phyloP scores from a whole-genome alignment of 2,113 vertebrate genomes.

The Pongo pygmaeus region DNA sequence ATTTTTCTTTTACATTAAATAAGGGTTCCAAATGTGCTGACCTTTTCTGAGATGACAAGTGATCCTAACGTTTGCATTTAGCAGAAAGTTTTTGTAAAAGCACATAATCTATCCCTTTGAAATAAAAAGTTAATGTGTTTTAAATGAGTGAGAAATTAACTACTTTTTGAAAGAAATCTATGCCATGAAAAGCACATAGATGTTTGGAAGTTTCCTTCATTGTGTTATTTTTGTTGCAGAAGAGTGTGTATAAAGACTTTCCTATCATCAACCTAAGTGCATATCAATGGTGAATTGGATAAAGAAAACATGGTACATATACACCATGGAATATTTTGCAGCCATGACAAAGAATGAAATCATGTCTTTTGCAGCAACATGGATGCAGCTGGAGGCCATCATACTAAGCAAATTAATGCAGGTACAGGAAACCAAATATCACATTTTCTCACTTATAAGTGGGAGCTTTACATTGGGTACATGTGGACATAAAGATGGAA shows the following conservation, averaged over 20 bases:
- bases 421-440: too few species aligned
- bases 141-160: neutral
- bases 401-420: too few species aligned
- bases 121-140: neutral
- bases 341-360: too few species aligned
- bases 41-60: neutral
- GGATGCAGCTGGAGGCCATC: too few species aligned
- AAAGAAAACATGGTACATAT: too few species aligned
- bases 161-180: conserved; percentile 3
- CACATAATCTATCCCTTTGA: neutral
- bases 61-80: neutral
- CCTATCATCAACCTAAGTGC: too few species aligned
- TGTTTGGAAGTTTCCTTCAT: neutral
- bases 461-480: too few species aligned
- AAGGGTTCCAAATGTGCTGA: neutral
- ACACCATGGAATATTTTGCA: too few species aligned
- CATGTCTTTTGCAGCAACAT: too few species aligned
- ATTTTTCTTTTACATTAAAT: conserved; percentile 14
- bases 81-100: neutral
- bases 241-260: neutral
- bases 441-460: too few species aligned
- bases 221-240: neutral
- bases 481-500: too few species aligned
- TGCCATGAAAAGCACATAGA: neutral
- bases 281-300: too few species aligned